Base-by-base conservation (phyloP, 2,888 invertebrate genomes). In the Drosophila mimica region DNA sequence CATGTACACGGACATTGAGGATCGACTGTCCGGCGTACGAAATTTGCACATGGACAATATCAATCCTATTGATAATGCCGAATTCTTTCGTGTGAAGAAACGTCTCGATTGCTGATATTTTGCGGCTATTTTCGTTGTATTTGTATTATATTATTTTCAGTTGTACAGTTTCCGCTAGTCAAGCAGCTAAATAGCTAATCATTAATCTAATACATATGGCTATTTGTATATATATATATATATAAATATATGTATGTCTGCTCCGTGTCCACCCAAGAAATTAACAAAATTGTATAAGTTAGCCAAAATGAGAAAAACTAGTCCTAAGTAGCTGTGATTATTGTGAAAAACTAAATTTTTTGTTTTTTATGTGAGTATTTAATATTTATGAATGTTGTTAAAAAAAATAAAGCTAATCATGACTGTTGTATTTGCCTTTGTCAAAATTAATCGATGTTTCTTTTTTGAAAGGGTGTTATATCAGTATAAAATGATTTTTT, bases 81-180 rank as follows among this genome's bases (percentile, higher is more conserved):
- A 92, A 36, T 89, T 92, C 63, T 91, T 92, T 74, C 90, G 92
- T 0, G 57, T 92, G 4, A 93, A 92, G 58, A 92, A 92, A 60
- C 86, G 92, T 43, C 82, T 92, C 40, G 91, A 93, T 84, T 93
- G 92, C 92, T 92, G 93, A 92, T 93, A 92, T 88, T 92, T 93
- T 73, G 91, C 83, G 34, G 92, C 92, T 1, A 89, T 93, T 85
- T 92, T 92, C 33, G 86, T 92, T 90, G 92, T 92, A 56, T 89
- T 90, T 68, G 83, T 93, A 70, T 67, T 92, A 20, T 92, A 92
- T 84, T 92, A 92, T 81, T 92, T 93, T 83, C 92, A 93, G 73
- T 74, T 92, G 70, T 92, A 92, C 77, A 91, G 91, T 74, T 91
- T 92, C 82, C 92, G 89, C 82, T 92, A 88, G 83, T 84, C 81